Percentiles rank a stretch among this genome's conserved stretches.
Conservation (phyloP, 1,140 invertebrate genomes). For the Caerostris extrusa region DNA sequence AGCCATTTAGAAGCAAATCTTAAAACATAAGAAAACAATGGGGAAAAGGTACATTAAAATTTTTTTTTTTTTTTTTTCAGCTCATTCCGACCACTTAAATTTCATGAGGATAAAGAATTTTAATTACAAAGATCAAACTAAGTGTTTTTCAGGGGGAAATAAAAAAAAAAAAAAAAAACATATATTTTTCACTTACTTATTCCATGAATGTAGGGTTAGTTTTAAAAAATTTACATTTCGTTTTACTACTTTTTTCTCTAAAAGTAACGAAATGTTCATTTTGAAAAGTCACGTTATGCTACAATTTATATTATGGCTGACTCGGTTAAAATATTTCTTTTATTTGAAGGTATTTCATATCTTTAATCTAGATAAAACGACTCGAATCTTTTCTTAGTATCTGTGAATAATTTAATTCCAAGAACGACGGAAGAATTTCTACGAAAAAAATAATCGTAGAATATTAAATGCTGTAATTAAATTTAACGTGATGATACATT, state of each 20-base stretch:
- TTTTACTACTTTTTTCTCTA: background rate
- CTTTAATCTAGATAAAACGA: background rate
- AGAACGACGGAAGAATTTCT: background rate
- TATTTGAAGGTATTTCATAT: background rate
- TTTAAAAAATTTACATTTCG: constrained; percentile 13
- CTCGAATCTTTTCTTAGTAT: background rate
- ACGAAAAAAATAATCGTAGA: background rate
- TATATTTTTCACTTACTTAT: no score
- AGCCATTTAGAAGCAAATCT: no score
- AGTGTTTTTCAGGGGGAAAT: background rate
- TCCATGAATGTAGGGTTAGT: no score
- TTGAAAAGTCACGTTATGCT: background rate
- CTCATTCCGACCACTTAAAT: background rate
- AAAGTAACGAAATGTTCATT: background rate
- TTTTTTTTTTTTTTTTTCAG: background rate
- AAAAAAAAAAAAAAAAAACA: no score
- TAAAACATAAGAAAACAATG: no score
- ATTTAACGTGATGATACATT: background rate
- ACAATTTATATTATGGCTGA: constrained; percentile 15
- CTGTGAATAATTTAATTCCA: constrained; percentile 21
- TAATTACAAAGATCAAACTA: background rate
- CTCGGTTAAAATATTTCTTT: constrained; percentile 7
- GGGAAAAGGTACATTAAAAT: background rate
- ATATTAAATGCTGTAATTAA: constrained; percentile 41
- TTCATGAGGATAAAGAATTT: background rate